Evolutionary conservation across 2,113 vertebrate genomes (phyloP).

Genomic region (Odobenus rosmarus): DNA sequence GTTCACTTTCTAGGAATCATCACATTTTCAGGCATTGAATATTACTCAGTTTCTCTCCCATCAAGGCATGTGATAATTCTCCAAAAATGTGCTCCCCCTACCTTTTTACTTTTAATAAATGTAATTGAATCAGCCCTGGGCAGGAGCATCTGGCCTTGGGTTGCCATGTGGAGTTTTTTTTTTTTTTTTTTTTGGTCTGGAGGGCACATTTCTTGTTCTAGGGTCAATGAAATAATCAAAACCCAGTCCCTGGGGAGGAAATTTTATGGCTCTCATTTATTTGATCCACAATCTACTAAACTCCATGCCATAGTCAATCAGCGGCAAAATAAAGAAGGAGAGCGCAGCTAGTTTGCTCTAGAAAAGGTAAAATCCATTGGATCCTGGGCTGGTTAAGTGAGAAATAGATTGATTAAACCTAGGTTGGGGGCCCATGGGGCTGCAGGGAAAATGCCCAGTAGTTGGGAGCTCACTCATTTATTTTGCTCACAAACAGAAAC

Average conservation of each 20-base stretch:
- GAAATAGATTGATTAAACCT: slow-evolving; percentile 70
- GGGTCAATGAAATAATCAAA: slow-evolving; percentile 92
- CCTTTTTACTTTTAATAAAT: slow-evolving; percentile 71
- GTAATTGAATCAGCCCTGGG: slow-evolving; percentile 81
- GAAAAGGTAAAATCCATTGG: slow-evolving; percentile 70
- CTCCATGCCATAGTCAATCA: slow-evolving; percentile 89
- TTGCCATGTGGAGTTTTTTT: slow-evolving; percentile 81
- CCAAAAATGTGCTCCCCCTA: slow-evolving; percentile 24
- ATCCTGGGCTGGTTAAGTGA: slow-evolving; percentile 57
- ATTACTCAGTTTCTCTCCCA: slow-evolving; percentile 25
- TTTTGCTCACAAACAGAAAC: slow-evolving; percentile 78
- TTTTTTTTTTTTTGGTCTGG: slow-evolving; percentile 82
- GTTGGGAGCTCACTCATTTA: slow-evolving; percentile 72
- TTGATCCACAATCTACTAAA: slow-evolving; percentile 92
- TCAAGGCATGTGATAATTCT: slow-evolving; percentile 48
- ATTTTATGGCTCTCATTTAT: slow-evolving; percentile 90
- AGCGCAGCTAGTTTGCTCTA: slow-evolving; percentile 55
- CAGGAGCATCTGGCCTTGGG: slow-evolving; percentile 84
- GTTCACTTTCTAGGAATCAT: slow-evolving; percentile 45
- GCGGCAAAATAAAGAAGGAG: slow-evolving; percentile 78
- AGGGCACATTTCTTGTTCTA: slow-evolving; percentile 88
- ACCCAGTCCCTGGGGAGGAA: slow-evolving; percentile 89
- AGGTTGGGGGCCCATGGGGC: slow-evolving; percentile 35
- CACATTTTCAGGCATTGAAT: background rate
- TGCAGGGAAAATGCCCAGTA: slow-evolving; percentile 61